Base-by-base conservation (phyloP, 92 coral and sea anemone species). In the Diadumene lineata region DNA sequence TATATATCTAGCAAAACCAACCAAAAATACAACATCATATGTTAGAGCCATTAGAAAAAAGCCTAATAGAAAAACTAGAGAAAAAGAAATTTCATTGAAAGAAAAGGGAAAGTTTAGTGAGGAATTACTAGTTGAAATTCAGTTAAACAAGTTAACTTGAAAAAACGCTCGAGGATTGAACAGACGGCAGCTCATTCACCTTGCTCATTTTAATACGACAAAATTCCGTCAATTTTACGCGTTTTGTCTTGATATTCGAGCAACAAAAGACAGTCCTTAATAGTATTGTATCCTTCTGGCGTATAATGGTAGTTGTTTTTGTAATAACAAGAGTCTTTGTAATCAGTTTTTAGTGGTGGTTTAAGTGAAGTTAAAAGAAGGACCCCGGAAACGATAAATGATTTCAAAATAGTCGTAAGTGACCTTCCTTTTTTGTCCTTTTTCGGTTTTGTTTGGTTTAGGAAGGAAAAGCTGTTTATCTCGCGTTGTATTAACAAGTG, bases 241-340 rank as follows among this genome's bases (percentile, higher is more conserved):
- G 68, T 62, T 28, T 60, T 62, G 25, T 28, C 38, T 38, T 62
- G 68, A 62, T 62, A 28, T 62, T 29, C 7, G 43, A 6, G 43
- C 19, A 26, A 62, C 68, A 62, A 62, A 23, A 23, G 43, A 26
- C 43, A 1, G 68, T 62, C 28, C 13, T 62, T 62, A 28, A 62
- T 19, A 62, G 21, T 28, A 28, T 15, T 28, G 68, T 62, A 62
- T 62, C 43, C 2, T 31, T 28, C 11, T 6, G 27, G 68, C 22
- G 48, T 11, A 11, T 62, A 29, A 62, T 62, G 7, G 68, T 19
- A 21, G 43, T 62, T 19, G 29, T 62, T 62, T 58, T 19, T 11
- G 43, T 28, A 62, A 15, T 62, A 62, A 28, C 2, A 19, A 27
- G 43, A 8, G 17, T 28, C 25, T 13, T 29, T 15, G 31, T 62